Conservation (phyloP, 2,113 vertebrate genomes). For the Pedetes capensis region DNA sequence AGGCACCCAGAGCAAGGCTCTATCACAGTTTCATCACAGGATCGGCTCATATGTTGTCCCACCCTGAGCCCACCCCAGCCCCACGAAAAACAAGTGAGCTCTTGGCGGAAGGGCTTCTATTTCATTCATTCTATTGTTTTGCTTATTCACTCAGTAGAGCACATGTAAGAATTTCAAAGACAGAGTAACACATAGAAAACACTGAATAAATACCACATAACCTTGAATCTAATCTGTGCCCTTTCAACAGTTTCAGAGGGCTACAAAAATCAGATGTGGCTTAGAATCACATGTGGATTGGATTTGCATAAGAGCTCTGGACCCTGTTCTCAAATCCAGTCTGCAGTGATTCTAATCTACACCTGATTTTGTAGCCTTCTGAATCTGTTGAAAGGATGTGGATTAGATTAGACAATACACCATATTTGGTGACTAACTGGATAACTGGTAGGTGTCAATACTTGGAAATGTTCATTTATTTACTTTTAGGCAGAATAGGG, state of each 20-base stretch:
- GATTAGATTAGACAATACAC: too few relatives aligned
- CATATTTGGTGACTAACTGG: conserved; percentile 13
- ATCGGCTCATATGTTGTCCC: background rate
- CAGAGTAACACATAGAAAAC: conserved; percentile 10
- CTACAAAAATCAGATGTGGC: too few relatives aligned
- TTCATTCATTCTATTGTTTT: background rate
- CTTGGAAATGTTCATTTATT: background rate
- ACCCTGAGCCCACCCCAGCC: background rate
- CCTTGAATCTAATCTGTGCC: too few relatives aligned
- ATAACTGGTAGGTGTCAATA: background rate
- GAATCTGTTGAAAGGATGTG: too few relatives aligned
- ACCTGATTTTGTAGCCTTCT: too few relatives aligned
- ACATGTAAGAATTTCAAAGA: conserved; percentile 20
- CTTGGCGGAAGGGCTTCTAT: background rate
- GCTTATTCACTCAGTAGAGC: conserved; percentile 29
- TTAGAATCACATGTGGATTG: too few relatives aligned
- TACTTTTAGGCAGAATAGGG: background rate
- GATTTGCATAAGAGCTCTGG: too few relatives aligned
- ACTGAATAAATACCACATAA: background rate
- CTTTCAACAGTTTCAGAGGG: too few relatives aligned
- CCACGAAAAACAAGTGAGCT: background rate
- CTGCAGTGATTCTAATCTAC: too few relatives aligned
- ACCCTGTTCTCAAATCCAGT: too few relatives aligned
- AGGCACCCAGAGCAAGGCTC: background rate
- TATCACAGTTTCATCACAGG: background rate